Base-by-base conservation (phyloP, 1,140 invertebrate genomes). In the Lordiphosa mommai region DNA sequence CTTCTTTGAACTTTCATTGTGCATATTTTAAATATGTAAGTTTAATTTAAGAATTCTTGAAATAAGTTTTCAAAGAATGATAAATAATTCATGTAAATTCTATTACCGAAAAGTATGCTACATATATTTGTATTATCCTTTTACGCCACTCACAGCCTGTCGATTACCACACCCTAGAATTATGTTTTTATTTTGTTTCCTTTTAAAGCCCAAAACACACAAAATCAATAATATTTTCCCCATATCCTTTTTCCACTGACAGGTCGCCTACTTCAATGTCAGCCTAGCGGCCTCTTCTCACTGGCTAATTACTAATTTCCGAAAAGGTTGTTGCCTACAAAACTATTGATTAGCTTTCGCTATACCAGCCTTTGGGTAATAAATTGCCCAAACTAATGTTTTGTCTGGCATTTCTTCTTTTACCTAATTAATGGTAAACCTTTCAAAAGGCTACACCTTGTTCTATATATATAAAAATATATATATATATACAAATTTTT, bases 341-440 rank as follows among this genome's bases (percentile, higher is more conserved):
- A 70, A 50, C 63, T 76, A 76, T 76, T 76, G 72, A 76, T 76
- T 76, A 61, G 72, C 59, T 61, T 67, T 50, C 40, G 29, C 34
- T 34, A 4, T 27, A 10, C 34, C 27, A 37, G 46, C 12, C 33
- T 27, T 27, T 53, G 9, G 60, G 59, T 77, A 82, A 82, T 82
- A 82, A 84, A 82, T 82, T 79, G 72, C 36, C 49, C 53, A 40
- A 69, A 84, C 77, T 82, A 84, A 82, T 82, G 77, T 77, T 58
- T 82, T 82, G 77, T 72, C 72, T 77, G 77, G 50, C 63, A 50
- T 57, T 50, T 23, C 20, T 43, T 43, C 40, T 27, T 48, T 61
- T 61, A 63, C 32, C 77, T 84, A 84, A 82, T 82, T 82, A 82
- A 82, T 82, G 77, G 77, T 67, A 72, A 82, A 85, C 77, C 77